phyloP scores from a whole-genome alignment of 2,113 vertebrate species.

The Neodontobutis hainanensis region DNA sequence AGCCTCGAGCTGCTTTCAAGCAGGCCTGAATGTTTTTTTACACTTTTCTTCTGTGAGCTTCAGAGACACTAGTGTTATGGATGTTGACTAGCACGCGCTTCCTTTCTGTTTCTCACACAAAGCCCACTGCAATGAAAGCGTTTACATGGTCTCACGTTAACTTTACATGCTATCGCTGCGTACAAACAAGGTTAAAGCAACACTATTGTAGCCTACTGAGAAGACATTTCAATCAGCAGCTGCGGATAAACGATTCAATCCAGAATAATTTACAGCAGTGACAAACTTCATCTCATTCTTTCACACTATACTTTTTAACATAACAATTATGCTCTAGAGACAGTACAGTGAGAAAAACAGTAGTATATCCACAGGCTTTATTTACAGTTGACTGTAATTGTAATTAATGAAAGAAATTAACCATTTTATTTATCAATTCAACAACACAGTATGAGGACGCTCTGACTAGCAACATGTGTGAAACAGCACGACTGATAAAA shows the following conservation, averaged over 20 bases:
- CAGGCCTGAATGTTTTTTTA: background rate
- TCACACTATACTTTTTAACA: no score
- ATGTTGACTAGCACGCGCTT: background rate
- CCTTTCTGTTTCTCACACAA: slow-evolving; percentile 5
- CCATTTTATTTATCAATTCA: background rate
- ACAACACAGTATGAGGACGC: background rate
- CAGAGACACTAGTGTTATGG: slow-evolving; percentile 22
- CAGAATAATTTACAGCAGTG: slow-evolving; percentile 30
- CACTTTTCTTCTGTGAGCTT: slow-evolving; percentile 8
- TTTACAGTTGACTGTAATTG: no score
- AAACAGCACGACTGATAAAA: slow-evolving; percentile 30
- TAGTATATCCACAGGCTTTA: background rate
- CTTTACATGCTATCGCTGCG: slow-evolving; percentile 25
- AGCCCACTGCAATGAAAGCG: slow-evolving; percentile 8
- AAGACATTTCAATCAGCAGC: slow-evolving; percentile 21
- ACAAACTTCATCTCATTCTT: slow-evolving; percentile 7
- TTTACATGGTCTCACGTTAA: background rate
- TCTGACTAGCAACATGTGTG: background rate
- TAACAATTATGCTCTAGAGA: no score
- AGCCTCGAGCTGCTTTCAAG: slow-evolving; percentile 1
- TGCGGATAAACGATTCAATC: slow-evolving; percentile 16
- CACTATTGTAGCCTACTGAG: background rate
- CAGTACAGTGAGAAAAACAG: slow-evolving; percentile 3
- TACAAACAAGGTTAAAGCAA: slow-evolving; percentile 2
- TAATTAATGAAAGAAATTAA: slow-evolving; percentile 1